Percentiles rank a stretch among this genome's conserved stretches.
phyloP scores from a whole-genome alignment of 2,113 vertebrate species.

The Dryoscopus gambensis region DNA sequence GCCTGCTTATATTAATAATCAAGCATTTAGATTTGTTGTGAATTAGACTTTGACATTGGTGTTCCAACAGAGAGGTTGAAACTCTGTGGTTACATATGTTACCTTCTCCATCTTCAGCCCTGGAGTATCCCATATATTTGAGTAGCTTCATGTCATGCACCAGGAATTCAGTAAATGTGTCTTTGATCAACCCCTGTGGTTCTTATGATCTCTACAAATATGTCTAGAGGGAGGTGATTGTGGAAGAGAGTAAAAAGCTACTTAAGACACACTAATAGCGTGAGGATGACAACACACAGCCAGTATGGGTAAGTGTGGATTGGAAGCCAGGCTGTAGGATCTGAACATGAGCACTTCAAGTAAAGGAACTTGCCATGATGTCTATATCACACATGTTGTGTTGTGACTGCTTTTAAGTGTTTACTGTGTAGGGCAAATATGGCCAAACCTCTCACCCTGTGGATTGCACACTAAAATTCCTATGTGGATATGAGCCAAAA shows the following conservation, averaged over 20 bases:
- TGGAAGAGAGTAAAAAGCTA: not conserved
- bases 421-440: not conserved
- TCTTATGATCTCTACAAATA: not conserved
- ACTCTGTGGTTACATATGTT: not conserved
- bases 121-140: not conserved
- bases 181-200: not conserved
- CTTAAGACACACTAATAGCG: not conserved
- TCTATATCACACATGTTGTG: fast-evolving
- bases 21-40: not conserved
- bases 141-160: not conserved
- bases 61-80: not conserved
- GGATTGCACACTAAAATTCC: not conserved
- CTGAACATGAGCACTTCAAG: not conserved
- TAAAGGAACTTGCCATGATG: not conserved
- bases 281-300: not conserved
- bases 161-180: not conserved
- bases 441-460: not conserved
- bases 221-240: not conserved
- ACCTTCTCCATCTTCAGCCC: not conserved
- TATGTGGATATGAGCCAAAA: not conserved
- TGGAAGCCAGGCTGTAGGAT: not conserved
- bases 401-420: not conserved
- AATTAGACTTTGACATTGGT: not conserved
- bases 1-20: not conserved
- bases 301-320: not conserved